Percentiles rank a stretch among this genome's conserved stretches.
Evolutionary conservation across 2,113 vertebrate genomes (phyloP).

Genomic region (Corythornis cristatus): DNA sequence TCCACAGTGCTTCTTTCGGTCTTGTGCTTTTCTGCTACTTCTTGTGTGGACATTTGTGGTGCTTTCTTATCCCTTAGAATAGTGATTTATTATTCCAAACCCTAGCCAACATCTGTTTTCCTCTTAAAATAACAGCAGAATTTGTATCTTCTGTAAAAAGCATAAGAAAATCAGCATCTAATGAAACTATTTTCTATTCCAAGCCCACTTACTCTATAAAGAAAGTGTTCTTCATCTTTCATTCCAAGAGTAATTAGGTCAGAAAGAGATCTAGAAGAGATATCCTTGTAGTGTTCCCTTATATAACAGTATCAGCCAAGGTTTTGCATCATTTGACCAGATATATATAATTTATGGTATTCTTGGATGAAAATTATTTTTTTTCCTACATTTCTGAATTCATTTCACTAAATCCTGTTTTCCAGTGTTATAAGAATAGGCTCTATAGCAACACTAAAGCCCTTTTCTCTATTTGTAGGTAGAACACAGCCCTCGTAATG

Average conservation of each 20-base stretch:
- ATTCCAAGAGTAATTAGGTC: constrained; percentile 13
- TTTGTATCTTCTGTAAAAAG: background rate
- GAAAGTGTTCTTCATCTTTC: background rate
- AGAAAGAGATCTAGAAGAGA: background rate
- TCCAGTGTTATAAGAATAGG: constrained; percentile 3
- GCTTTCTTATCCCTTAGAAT: background rate
- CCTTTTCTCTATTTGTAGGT: constrained; percentile 20
- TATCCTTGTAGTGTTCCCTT: constrained; percentile 9
- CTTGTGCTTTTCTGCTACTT: background rate
- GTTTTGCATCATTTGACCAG: background rate
- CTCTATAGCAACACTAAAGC: background rate
- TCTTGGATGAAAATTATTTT: background rate
- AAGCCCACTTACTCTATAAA: background rate
- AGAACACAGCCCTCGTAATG: constrained; percentile 2
- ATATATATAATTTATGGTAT: background rate
- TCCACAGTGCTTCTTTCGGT: background rate
- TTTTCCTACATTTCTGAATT: background rate
- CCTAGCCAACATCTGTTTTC: background rate
- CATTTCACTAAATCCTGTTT: constrained; percentile 12
- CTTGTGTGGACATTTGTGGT: background rate
- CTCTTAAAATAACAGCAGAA: background rate
- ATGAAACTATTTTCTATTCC: constrained; percentile 1
- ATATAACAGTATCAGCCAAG: background rate
- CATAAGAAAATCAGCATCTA: background rate
- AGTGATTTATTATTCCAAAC: background rate